Conservation (phyloP, 2,888 invertebrate species). For the Acanthosoma haemorrhoidale region DNA sequence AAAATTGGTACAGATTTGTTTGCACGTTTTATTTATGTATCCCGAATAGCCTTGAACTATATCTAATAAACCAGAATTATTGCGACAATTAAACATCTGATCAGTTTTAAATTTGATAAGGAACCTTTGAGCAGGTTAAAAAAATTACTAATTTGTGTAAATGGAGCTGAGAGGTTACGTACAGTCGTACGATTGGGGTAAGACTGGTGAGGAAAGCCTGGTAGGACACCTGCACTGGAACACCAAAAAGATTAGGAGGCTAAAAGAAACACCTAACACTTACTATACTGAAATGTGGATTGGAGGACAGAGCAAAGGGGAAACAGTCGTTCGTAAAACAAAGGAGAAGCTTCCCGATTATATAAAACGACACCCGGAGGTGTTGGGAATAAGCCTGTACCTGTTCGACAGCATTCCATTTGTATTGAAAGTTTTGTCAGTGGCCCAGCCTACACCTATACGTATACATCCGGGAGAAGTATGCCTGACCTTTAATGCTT, state of each 20-base stretch:
- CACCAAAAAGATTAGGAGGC: neutral
- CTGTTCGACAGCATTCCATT: neutral
- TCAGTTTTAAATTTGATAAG: no score
- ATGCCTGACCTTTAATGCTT: neutral
- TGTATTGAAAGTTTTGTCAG: neutral
- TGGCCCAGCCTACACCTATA: neutral
- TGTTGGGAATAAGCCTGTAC: neutral
- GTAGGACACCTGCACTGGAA: neutral
- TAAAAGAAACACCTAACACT: neutral
- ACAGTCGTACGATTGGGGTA: neutral
- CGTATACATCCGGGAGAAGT: neutral
- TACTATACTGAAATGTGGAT: neutral
- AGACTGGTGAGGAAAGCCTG: neutral
- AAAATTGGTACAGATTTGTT: no score
- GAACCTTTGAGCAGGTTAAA: no score
- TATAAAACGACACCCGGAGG: neutral
- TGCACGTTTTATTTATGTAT: no score
- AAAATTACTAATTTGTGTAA: neutral
- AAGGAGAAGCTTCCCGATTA: neutral
- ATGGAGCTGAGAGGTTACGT: conserved; percentile 3
- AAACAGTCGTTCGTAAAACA: neutral
- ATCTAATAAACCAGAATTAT: no score
- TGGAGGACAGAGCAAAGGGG: neutral
- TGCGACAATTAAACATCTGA: neutral
- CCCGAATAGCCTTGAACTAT: no score